Evolutionary conservation across 1,140 invertebrate genomes (phyloP).

Genomic region (Dreissena rostriformis): DNA sequence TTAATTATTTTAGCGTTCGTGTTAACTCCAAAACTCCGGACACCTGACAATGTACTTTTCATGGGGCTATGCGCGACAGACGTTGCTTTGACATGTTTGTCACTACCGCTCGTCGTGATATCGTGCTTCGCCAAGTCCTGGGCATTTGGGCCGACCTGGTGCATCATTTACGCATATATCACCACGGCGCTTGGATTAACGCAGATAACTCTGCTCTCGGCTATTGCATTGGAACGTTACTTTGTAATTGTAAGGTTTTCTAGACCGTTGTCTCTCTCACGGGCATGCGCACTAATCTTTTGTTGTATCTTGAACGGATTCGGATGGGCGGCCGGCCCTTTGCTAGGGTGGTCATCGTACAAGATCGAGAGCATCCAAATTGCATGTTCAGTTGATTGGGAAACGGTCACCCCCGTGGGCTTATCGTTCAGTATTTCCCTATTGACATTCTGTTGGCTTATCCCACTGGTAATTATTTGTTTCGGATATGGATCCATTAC

Average conservation of each 20-base stretch:
- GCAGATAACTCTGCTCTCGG: constrained; percentile 13
- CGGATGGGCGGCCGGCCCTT: constrained; percentile 22
- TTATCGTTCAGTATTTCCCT: constrained; percentile 16
- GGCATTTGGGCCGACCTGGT: constrained; percentile 14
- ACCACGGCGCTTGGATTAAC: constrained; percentile 24
- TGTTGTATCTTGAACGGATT: not conserved
- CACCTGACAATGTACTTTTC: constrained; percentile 22
- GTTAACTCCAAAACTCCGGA: constrained; percentile 1
- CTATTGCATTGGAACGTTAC: constrained; percentile 24
- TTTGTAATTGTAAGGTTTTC: constrained; percentile 20
- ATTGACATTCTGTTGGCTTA: constrained; percentile 19
- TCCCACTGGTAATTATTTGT: constrained; percentile 14
- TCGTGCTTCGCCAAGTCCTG: constrained; percentile 3
- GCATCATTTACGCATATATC: constrained; percentile 28
- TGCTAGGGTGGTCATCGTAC: constrained; percentile 38
- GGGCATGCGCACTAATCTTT: not conserved
- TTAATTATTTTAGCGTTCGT: constrained; percentile 5
- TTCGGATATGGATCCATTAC: constrained; percentile 28
- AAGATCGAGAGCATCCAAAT: constrained; percentile 26
- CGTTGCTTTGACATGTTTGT: constrained; percentile 6
- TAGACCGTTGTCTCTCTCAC: not conserved
- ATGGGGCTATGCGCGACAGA: constrained; percentile 22
- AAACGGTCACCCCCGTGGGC: not conserved
- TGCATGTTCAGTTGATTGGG: constrained; percentile 36
- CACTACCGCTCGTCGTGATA: constrained; percentile 21